Percentiles rank a stretch among this genome's conserved stretches.
phyloP scores from a whole-genome alignment of 1,140 invertebrate genomes.

The Aphelenchoides fujianensis region DNA sequence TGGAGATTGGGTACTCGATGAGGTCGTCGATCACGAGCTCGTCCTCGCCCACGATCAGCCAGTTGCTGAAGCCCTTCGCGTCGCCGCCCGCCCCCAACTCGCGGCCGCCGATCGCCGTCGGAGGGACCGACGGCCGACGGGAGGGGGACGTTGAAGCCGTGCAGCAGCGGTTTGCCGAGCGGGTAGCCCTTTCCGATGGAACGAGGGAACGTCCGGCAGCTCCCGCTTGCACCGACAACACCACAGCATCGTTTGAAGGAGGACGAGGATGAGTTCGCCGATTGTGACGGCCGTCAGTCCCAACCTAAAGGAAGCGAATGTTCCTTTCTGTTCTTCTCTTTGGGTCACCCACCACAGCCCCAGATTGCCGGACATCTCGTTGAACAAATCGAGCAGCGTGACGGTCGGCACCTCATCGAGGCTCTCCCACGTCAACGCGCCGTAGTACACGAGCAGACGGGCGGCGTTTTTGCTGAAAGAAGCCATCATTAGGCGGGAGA shows the following conservation, averaged over 20 bases:
- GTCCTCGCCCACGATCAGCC: background rate
- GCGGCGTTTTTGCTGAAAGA: constrained; percentile 12
- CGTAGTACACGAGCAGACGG: background rate
- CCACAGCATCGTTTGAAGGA: too few relatives aligned
- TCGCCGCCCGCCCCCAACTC: background rate
- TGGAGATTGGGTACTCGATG: background rate
- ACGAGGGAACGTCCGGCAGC: background rate
- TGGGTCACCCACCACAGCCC: too few relatives aligned
- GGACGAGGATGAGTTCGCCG: too few relatives aligned
- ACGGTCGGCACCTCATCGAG: constrained; percentile 15
- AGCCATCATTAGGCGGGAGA: too few relatives aligned
- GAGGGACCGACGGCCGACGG: background rate
- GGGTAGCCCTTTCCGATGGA: background rate
- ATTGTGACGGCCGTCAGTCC: too few relatives aligned
- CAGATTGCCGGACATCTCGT: constrained; percentile 19
- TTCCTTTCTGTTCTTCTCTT: too few relatives aligned
- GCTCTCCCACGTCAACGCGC: background rate
- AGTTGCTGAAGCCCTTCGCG: background rate
- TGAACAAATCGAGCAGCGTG: constrained; percentile 8
- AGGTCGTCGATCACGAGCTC: background rate
- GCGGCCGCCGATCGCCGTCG: too few relatives aligned
- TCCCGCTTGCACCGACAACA: background rate
- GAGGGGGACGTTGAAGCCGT: background rate
- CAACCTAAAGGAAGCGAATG: too few relatives aligned
- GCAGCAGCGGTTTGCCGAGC: background rate